These are phyloP conservation scores for Athene noctua DNA, from an alignment of 2,113 vertebrate species.

Conservation along the genomic window DNA sequence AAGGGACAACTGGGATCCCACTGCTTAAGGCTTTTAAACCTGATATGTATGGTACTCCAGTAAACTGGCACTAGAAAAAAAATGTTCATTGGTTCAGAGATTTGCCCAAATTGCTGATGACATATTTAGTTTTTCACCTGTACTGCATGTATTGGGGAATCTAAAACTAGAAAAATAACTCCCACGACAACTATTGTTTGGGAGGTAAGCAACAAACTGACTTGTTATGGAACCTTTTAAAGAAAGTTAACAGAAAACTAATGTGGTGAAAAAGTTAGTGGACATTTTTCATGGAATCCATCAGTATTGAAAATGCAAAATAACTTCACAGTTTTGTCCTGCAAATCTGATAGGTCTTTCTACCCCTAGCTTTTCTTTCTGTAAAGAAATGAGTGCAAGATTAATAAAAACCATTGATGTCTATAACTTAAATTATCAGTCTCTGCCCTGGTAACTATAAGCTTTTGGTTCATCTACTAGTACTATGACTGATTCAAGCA, in stretches of 20 bases:
- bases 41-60: not conserved
- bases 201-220: not conserved
- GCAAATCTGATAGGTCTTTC: not conserved
- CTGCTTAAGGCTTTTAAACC: not conserved
- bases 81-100: not conserved
- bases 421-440: not conserved
- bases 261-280: not conserved
- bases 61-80: not conserved
- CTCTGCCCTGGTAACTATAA: not conserved
- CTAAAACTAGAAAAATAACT: not conserved
- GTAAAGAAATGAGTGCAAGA: not conserved
- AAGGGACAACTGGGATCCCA: not conserved
- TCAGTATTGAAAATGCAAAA: not conserved
- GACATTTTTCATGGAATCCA: not conserved
- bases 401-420: not conserved
- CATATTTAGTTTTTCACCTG: rapidly evolving
- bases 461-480: not conserved
- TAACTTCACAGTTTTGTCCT: not conserved
- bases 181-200: not conserved
- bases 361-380: not conserved
- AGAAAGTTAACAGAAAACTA: not conserved
- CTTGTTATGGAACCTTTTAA: not conserved
- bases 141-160: rapidly evolving
- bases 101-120: not conserved
- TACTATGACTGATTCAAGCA: not conserved